Conservation (phyloP, 2,113 vertebrate species). For the Hypomesus transpacificus region DNA sequence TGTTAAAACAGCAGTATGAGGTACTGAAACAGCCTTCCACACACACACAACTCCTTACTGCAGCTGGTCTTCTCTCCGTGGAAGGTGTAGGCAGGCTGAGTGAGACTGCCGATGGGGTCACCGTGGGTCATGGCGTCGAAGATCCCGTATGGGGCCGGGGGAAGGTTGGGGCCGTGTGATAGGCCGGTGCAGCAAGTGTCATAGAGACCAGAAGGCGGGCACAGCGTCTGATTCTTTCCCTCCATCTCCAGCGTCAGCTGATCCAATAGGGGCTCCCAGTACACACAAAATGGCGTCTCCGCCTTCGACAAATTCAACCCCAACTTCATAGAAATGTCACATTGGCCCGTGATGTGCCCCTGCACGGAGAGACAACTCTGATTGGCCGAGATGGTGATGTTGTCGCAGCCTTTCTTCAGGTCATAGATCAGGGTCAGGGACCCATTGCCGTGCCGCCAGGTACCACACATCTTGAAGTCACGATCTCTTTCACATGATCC, state of each 20-base stretch:
- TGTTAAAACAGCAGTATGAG: no score
- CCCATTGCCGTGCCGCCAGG: conserved; percentile 44
- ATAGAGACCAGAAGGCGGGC: conserved; percentile 32
- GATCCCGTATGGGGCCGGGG: conserved; percentile 33
- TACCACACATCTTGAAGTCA: conserved; percentile 60
- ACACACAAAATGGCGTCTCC: conserved; percentile 55
- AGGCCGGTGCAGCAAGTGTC: conserved; percentile 57
- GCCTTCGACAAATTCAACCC: accelerated
- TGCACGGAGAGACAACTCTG: conserved; percentile 50
- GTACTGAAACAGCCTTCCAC: no score
- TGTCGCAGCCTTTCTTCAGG: conserved; percentile 52
- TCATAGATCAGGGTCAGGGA: conserved; percentile 29
- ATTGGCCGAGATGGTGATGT: conserved; percentile 54
- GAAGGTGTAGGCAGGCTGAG: conserved; percentile 32
- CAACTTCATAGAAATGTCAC: not conserved
- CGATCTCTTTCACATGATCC: conserved; percentile 43
- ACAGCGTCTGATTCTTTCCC: conserved; percentile 27
- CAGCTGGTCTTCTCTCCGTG: accelerated
- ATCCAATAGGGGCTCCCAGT: conserved; percentile 70
- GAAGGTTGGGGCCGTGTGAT: accelerated
- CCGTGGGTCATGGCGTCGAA: accelerated
- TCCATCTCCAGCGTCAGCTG: conserved; percentile 54
- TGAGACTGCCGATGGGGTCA: accelerated
- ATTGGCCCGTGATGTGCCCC: conserved; percentile 53
- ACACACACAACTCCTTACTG: conserved; percentile 54